Evolutionary conservation across 2,113 vertebrate species (phyloP).

Genomic region (Heptranchias perlo): DNA sequence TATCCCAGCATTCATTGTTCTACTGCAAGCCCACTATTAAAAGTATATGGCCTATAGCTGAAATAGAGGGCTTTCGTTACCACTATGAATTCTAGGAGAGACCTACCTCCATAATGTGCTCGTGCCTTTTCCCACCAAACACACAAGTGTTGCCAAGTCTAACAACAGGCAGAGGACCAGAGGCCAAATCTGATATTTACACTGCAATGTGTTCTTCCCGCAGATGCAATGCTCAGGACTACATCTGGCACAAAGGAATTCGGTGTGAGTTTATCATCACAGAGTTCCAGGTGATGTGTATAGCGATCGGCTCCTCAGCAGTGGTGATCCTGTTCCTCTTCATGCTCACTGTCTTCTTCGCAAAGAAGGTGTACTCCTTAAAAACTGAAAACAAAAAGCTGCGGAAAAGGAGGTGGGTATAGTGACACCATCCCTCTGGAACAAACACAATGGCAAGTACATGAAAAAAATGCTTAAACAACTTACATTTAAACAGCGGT

Average conservation of each 20-base stretch:
- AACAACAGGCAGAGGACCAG: not conserved
- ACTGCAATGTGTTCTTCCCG: not conserved
- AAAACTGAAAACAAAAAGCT: slow-evolving; percentile 95
- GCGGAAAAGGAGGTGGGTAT: slow-evolving; percentile 85
- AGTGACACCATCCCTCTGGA: not conserved
- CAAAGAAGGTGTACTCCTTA: slow-evolving; percentile 96
- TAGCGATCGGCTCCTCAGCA: slow-evolving; percentile 81
- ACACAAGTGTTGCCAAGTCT: not conserved
- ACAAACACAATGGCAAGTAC: not conserved
- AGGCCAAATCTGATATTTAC: not conserved
- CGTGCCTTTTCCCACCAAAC: not conserved
- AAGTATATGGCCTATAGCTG: not conserved
- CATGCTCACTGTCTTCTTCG: slow-evolving; percentile 96
- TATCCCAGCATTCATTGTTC: not conserved
- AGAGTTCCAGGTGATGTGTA: slow-evolving; percentile 96
- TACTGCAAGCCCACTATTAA: not conserved
- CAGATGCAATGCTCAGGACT: slow-evolving; percentile 95
- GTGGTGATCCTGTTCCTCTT: slow-evolving; percentile 89
- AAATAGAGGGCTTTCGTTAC: not conserved
- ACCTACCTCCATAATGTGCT: not conserved
- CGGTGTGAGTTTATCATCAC: slow-evolving; percentile 93
- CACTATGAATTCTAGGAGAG: not conserved
- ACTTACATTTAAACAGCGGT: not conserved
- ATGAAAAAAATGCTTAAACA: not conserved
- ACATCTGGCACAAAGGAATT: slow-evolving; percentile 94